phyloP scores from a whole-genome alignment of 1,140 invertebrate genomes.

The Asbolus verrucosus region DNA sequence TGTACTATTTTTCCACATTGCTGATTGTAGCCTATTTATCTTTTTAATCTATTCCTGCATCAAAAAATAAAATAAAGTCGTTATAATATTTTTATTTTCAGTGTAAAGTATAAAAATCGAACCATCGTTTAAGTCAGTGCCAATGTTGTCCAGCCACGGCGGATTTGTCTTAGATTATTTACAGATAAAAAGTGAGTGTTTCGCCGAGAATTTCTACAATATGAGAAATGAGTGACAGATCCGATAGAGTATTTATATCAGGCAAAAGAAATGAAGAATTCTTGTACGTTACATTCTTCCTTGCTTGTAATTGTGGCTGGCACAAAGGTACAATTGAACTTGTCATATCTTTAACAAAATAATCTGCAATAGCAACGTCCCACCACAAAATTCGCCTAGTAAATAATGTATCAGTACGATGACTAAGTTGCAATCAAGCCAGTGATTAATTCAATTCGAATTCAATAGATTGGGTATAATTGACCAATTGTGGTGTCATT shows the following conservation, averaged over 20 bases:
- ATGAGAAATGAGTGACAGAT: slow-evolving; percentile 43
- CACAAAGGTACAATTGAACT: slow-evolving; percentile 43
- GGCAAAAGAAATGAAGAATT: slow-evolving; percentile 43
- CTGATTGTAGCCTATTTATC: too few species aligned
- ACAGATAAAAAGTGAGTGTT: slow-evolving; percentile 11
- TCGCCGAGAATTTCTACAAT: slow-evolving; percentile 39
- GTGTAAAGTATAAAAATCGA: slow-evolving; percentile 4
- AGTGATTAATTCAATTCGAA: slow-evolving; percentile 36
- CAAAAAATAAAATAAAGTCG: too few species aligned
- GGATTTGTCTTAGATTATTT: slow-evolving; percentile 17
- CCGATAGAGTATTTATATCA: slow-evolving; percentile 43
- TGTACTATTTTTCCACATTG: too few species aligned
- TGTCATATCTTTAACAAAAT: slow-evolving; percentile 45
- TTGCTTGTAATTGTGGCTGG: slow-evolving; percentile 42
- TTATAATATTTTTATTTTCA: neutral
- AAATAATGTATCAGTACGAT: slow-evolving; percentile 31
- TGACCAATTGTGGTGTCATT: slow-evolving; percentile 51
- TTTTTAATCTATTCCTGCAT: too few species aligned
- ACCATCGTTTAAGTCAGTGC: neutral
- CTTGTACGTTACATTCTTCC: slow-evolving; percentile 45
- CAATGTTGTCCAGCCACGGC: neutral
- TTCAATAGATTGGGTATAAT: slow-evolving; percentile 50
- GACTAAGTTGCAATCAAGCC: slow-evolving; percentile 22
- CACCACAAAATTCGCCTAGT: neutral
- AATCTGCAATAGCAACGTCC: slow-evolving; percentile 13